Conservation (phyloP, 2,113 vertebrate genomes). For the Pterophyllum scalare region DNA sequence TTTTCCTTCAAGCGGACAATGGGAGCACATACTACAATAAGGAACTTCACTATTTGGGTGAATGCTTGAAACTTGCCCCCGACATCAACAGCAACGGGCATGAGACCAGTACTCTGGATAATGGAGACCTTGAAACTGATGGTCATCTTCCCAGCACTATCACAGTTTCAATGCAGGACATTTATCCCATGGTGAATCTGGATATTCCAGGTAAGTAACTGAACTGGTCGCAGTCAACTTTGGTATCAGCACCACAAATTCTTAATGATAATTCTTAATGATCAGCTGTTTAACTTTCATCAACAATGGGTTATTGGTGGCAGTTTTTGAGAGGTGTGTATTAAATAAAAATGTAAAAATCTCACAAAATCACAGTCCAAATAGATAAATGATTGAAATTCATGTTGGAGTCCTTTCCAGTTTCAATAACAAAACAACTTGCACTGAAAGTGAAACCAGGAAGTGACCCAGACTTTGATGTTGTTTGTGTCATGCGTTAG, state of each 20-base stretch:
- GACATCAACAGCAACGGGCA: slow-evolving; percentile 11
- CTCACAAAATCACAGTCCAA: not conserved
- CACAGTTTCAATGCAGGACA: not conserved
- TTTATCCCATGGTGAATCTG: slow-evolving; percentile 37
- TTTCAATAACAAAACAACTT: not conserved
- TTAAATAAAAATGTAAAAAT: not conserved
- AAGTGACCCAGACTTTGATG: not conserved
- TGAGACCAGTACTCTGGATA: not conserved
- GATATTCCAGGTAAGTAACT: slow-evolving; percentile 49
- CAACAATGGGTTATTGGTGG: not conserved
- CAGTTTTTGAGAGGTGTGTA: not conserved
- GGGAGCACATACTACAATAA: not conserved
- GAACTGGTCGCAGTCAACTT: not conserved
- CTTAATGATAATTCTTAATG: not conserved
- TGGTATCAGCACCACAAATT: not conserved
- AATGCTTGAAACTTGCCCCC: not conserved
- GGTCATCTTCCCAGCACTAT: slow-evolving; percentile 45
- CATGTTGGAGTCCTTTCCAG: not conserved
- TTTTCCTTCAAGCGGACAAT: slow-evolving; percentile 69
- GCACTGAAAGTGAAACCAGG: not conserved
- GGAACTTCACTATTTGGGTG: slow-evolving; percentile 44
- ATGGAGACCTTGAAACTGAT: slow-evolving; percentile 73
- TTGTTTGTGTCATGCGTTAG: not conserved
- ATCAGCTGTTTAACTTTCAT: not conserved
- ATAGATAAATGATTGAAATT: not conserved